A percentile compares a stretch with the other conserved stretches of the same genome.
phyloP scores from a whole-genome alignment of 2,888 invertebrate genomes.

The Euplagia quadripunctaria region DNA sequence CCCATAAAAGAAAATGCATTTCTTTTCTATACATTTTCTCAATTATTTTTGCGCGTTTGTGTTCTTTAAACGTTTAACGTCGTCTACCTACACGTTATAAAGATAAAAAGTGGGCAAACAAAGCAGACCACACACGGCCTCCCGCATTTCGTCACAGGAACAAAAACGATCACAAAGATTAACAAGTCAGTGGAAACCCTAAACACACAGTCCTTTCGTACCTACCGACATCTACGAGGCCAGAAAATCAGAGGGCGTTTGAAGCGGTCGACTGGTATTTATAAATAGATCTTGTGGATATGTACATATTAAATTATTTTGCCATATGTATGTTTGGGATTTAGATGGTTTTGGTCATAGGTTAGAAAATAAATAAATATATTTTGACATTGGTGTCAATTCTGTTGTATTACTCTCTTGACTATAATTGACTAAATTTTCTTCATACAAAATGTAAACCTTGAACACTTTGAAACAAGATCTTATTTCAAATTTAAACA shows the following conservation, averaged over 20 bases:
- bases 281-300: not conserved
- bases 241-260: constrained; percentile 23
- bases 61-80: not conserved
- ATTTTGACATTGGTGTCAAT: too few relatives aligned
- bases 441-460: too few relatives aligned
- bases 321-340: not conserved
- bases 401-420: too few relatives aligned
- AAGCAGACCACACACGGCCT: constrained; percentile 44
- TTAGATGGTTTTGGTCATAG: too few relatives aligned
- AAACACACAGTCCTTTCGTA: constrained; percentile 66
- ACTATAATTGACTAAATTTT: too few relatives aligned
- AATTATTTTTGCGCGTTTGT: too few relatives aligned
- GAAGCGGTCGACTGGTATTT: not conserved
- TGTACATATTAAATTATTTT: not conserved
- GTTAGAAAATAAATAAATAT: too few relatives aligned
- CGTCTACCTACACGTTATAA: not conserved
- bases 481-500: too few relatives aligned
- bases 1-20: too few relatives aligned
- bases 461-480: too few relatives aligned
- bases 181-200: constrained; percentile 71
- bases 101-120: constrained; percentile 48
- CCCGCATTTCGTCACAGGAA: constrained; percentile 54
- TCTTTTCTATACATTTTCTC: not conserved
- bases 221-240: constrained; percentile 38
- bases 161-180: constrained; percentile 67